Evolutionary conservation across 2,888 invertebrate genomes (phyloP).

Genomic region (Cryptocephalus primarius): DNA sequence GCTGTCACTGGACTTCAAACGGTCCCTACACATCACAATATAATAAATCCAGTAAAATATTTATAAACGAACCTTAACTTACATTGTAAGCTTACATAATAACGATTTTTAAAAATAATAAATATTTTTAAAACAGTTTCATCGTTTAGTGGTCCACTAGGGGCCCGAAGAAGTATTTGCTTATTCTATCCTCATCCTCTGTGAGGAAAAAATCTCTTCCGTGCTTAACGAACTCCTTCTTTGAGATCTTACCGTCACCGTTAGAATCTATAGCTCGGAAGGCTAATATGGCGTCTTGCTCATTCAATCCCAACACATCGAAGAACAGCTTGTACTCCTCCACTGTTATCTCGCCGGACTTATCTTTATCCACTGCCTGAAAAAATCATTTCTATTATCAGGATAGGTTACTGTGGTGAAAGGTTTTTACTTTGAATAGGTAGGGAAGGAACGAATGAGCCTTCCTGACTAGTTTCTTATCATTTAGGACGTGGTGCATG

Average conservation of each 20-base stretch:
- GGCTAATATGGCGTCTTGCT: slow-evolving; percentile 65
- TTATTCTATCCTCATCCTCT: slow-evolving; percentile 63
- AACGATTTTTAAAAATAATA: too few species aligned
- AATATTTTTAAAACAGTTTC: too few species aligned
- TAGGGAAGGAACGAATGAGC: slow-evolving; percentile 71
- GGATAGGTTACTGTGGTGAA: background rate
- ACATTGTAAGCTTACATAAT: too few species aligned
- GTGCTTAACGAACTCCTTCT: slow-evolving; percentile 69
- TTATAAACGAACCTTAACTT: too few species aligned
- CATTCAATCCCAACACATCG: slow-evolving; percentile 62
- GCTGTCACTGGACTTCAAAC: too few species aligned
- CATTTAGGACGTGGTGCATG: slow-evolving; percentile 73
- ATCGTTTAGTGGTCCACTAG: slow-evolving; percentile 44
- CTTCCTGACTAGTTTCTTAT: slow-evolving; percentile 59
- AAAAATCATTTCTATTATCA: slow-evolving; percentile 3
- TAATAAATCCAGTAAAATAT: too few species aligned
- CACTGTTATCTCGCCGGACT: slow-evolving; percentile 65
- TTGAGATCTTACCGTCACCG: slow-evolving; percentile 63
- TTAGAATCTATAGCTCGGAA: slow-evolving; percentile 72
- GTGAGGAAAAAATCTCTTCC: slow-evolving; percentile 73
- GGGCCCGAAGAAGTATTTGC: slow-evolving; percentile 82
- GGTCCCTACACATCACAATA: too few species aligned
- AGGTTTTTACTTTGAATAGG: slow-evolving; percentile 57
- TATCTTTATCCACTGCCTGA: slow-evolving; percentile 73
- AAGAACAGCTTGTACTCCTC: slow-evolving; percentile 77